phyloP scores from a whole-genome alignment of 1,140 invertebrate species.

The Drosophila leontia region DNA sequence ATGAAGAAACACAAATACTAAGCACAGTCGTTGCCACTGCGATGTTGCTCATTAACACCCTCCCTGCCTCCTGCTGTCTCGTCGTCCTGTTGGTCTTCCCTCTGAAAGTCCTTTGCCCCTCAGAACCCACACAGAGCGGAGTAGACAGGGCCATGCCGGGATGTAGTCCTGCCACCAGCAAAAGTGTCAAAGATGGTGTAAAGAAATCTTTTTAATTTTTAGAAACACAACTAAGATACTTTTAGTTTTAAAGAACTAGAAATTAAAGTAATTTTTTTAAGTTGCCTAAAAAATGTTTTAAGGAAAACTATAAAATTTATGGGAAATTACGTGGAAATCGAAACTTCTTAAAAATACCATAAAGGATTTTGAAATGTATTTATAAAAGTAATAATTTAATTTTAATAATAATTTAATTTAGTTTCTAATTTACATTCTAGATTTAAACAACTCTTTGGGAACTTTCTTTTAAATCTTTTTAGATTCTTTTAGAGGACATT shows the following conservation, averaged over 20 bases:
- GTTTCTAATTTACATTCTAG: too few relatives aligned
- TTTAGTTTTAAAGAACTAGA: too few relatives aligned
- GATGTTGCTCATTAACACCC: slow-evolving; percentile 77
- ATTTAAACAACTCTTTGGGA: too few relatives aligned
- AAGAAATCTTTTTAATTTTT: neutral
- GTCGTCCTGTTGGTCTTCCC: neutral
- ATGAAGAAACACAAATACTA: slow-evolving; percentile 81
- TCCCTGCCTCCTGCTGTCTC: slow-evolving; percentile 1
- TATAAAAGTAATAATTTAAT: too few relatives aligned
- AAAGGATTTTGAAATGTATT: too few relatives aligned
- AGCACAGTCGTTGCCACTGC: slow-evolving; percentile 76
- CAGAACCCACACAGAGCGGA: slow-evolving; percentile 2
- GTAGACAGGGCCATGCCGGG: slow-evolving; percentile 37
- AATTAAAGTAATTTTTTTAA: too few relatives aligned
- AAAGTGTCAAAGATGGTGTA: slow-evolving; percentile 22
- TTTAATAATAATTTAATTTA: too few relatives aligned
- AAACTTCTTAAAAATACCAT: too few relatives aligned
- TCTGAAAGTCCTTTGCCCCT: slow-evolving; percentile 1
- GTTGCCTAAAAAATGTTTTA: too few relatives aligned
- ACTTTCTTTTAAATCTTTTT: neutral
- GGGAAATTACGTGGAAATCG: too few relatives aligned
- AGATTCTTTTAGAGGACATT: slow-evolving; percentile 30
- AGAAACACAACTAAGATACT: neutral
- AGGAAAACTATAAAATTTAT: too few relatives aligned
- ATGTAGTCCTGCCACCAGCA: slow-evolving; percentile 41